phyloP scores from a whole-genome alignment of 2,113 vertebrate genomes.

The Rhipidura dahli region DNA sequence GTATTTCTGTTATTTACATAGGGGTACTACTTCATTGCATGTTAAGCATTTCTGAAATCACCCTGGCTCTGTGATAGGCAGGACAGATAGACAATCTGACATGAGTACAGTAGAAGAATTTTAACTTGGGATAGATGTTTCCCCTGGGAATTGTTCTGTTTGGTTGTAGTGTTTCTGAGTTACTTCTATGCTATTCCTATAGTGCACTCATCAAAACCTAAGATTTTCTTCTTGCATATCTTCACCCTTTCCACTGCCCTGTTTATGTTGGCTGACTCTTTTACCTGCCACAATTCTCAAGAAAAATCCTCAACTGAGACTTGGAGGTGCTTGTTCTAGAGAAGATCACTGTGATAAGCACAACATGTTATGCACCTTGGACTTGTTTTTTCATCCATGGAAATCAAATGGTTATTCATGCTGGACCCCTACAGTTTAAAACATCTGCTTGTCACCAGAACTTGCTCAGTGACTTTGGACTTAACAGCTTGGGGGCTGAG shows the following conservation, averaged over 20 bases:
- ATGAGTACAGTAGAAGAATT: background rate
- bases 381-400: background rate
- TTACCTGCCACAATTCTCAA: background rate
- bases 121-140: background rate
- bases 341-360: background rate
- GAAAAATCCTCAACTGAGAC: background rate
- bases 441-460: conserved; percentile 2
- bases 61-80: background rate
- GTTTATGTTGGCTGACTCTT: background rate
- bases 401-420: background rate
- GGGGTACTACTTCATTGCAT: background rate
- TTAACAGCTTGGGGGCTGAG: background rate
- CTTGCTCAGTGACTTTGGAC: background rate
- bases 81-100: background rate
- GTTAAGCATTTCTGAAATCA: background rate
- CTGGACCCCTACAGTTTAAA: background rate
- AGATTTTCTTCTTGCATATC: background rate
- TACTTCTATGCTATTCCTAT: background rate
- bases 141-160: background rate
- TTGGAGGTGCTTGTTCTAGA: background rate
- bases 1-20: background rate
- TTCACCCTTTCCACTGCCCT: background rate
- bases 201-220: background rate
- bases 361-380: background rate
- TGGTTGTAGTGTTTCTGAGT: background rate